These are phyloP conservation scores for Xylocampa areola DNA, from an alignment of 2,888 invertebrate species.

Conservation along the genomic window DNA sequence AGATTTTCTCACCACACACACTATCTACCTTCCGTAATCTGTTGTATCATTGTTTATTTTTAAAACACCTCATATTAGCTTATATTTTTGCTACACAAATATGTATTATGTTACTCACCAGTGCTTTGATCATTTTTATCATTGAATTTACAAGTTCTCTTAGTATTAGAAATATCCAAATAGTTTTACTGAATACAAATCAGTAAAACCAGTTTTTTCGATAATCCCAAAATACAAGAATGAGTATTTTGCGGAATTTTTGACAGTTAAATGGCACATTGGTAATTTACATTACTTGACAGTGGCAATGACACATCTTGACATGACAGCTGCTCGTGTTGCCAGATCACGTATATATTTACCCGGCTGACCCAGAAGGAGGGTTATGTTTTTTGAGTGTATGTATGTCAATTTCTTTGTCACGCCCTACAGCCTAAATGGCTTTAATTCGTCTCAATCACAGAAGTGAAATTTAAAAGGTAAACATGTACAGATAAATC, in stretches of 20 bases:
- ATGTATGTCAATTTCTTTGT: too few relatives aligned
- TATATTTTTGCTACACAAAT: neutral
- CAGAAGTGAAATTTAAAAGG: too few relatives aligned
- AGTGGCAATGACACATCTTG: neutral
- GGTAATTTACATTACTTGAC: too few relatives aligned
- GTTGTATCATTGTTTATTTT: slow-evolving; percentile 20
- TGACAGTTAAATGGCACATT: too few relatives aligned
- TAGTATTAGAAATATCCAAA: neutral
- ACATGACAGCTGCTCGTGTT: too few relatives aligned
- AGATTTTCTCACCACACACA: neutral
- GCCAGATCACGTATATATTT: too few relatives aligned
- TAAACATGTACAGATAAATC: too few relatives aligned
- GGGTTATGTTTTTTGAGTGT: too few relatives aligned
- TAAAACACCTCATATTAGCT: neutral
- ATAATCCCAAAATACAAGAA: neutral
- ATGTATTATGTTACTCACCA: slow-evolving; percentile 48
- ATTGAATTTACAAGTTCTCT: slow-evolving; percentile 10
- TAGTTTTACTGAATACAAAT: neutral
- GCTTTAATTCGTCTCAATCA: too few relatives aligned
- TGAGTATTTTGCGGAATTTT: neutral
- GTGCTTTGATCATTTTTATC: slow-evolving; percentile 56
- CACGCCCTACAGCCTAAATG: too few relatives aligned
- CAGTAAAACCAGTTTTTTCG: slow-evolving; percentile 1
- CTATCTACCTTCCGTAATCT: neutral
- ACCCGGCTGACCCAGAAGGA: too few relatives aligned